Evolutionary conservation across 1,140 invertebrate genomes (phyloP).

Genomic region (Zophobas atratus): DNA sequence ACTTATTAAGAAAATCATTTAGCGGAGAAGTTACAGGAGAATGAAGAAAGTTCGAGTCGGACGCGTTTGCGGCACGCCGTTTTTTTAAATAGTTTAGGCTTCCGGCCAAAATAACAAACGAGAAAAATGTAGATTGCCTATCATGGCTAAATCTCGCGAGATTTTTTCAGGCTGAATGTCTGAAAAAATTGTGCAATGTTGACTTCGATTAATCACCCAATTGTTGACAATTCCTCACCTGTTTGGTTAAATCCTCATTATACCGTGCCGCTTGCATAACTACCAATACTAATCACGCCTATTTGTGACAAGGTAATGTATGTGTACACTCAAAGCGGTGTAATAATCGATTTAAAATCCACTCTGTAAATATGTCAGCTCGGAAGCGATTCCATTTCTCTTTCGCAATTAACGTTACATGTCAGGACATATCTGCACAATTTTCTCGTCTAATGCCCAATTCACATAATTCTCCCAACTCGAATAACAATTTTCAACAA

Average conservation of each 20-base stretch:
- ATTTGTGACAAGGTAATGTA: neutral
- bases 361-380: neutral
- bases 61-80: neutral
- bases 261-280: no score
- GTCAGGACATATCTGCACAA: neutral
- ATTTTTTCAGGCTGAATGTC: neutral
- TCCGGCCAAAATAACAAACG: neutral
- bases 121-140: neutral
- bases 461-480: slow-evolving; percentile 12
- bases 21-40: neutral
- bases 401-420: neutral
- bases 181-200: no score
- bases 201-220: no score
- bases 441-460: neutral
- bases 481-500: slow-evolving; percentile 1
- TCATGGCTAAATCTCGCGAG: neutral
- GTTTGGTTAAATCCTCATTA: no score
- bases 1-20: slow-evolving; percentile 1
- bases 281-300: neutral
- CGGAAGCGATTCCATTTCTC: neutral
- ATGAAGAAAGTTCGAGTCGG: neutral
- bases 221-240: no score
- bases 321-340: neutral
- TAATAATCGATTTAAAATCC: neutral
- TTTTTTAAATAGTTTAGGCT: neutral